phyloP scores from a whole-genome alignment of 2,888 invertebrate species.

The Habrosyne pyritoides region DNA sequence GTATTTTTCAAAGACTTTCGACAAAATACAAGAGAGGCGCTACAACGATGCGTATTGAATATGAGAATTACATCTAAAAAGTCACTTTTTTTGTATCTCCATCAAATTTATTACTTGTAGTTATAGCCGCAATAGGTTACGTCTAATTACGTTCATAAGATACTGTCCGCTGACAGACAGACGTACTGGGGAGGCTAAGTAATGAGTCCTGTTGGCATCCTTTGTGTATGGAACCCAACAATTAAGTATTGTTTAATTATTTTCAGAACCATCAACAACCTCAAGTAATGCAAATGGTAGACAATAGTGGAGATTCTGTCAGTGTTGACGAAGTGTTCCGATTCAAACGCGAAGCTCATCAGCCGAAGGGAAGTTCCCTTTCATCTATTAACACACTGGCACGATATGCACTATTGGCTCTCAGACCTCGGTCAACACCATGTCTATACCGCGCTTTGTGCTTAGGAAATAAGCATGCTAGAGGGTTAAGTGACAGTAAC shows the following conservation, averaged over 20 bases:
- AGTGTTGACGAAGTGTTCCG: conserved; percentile 75
- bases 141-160: too few relatives aligned
- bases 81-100: too few relatives aligned
- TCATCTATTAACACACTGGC: conserved; percentile 79
- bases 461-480: conserved; percentile 86
- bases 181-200: too few relatives aligned
- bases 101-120: too few relatives aligned
- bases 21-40: too few relatives aligned
- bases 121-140: too few relatives aligned
- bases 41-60: too few relatives aligned
- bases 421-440: conserved; percentile 77
- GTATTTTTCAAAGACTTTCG: too few relatives aligned
- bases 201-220: too few relatives aligned
- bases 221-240: too few relatives aligned
- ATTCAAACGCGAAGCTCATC: conserved; percentile 57
- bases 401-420: conserved; percentile 80
- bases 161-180: too few relatives aligned
- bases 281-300: conserved; percentile 76
- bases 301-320: conserved; percentile 60
- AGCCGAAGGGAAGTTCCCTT: conserved; percentile 42
- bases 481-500: conserved; percentile 78
- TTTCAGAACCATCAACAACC: conserved; percentile 66
- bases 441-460: conserved; percentile 87
- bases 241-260: background rate
- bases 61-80: too few relatives aligned